These are phyloP conservation scores for Actinemys pallida DNA, from an alignment of 2,113 vertebrate species.

Conservation along the genomic window DNA sequence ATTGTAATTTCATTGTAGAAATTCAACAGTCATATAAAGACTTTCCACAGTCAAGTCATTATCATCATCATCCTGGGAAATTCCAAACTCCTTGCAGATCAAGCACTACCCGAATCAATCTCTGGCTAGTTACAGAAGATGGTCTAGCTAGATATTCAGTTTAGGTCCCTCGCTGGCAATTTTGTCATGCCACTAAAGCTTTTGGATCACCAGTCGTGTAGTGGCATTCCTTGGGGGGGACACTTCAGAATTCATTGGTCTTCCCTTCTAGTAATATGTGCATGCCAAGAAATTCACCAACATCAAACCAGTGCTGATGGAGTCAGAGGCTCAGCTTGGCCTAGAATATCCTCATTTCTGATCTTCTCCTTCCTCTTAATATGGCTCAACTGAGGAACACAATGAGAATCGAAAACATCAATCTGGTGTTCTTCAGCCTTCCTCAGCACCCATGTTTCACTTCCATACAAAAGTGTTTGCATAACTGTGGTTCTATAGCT, in stretches of 20 bases:
- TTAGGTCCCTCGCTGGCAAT: not conserved
- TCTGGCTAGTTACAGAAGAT: not conserved
- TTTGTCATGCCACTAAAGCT: not conserved
- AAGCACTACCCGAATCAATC: not conserved
- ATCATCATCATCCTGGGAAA: not conserved
- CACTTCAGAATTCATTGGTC: not conserved
- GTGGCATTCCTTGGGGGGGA: not conserved
- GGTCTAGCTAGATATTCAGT: not conserved
- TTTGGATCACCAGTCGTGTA: not conserved
- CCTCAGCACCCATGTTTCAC: not conserved
- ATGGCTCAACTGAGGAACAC: not conserved
- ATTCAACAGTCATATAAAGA: constrained; percentile 13
- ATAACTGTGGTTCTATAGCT: not conserved
- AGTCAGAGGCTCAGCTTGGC: not conserved
- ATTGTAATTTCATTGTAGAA: constrained; percentile 32
- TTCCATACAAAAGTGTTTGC: not conserved
- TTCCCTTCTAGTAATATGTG: not conserved
- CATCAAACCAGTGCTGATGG: not conserved
- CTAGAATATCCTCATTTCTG: not conserved
- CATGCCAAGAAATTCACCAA: not conserved
- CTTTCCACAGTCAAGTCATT: constrained; percentile 35
- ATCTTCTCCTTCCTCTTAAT: not conserved
- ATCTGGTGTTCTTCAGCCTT: not conserved
- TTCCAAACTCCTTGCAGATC: not conserved
- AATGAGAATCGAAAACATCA: not conserved